Percentiles rank a stretch among this genome's conserved stretches.
These are phyloP conservation scores for Spinus pinus DNA, from an alignment of 2,797 vertebrate species.

Conservation along the genomic window DNA sequence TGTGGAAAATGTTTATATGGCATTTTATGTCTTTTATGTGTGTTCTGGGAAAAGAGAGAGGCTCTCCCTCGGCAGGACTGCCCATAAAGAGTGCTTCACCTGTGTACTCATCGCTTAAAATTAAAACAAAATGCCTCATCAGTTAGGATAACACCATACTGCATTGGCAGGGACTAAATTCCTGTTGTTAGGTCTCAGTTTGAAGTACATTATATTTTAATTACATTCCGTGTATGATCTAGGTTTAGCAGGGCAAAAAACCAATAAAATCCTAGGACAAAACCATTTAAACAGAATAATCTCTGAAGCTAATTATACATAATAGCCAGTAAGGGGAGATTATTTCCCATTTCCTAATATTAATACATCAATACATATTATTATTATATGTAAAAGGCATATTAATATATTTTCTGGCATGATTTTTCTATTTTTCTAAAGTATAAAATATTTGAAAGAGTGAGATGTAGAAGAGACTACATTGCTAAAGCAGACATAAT, in stretches of 20 bases:
- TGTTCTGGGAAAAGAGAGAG: not conserved
- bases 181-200: constrained; percentile 49
- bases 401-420: not conserved
- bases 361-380: not conserved
- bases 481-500: not conserved
- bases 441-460: not conserved
- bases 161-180: constrained; percentile 12
- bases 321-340: constrained; percentile 14
- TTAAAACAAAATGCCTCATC: constrained; percentile 44
- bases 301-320: constrained; percentile 40
- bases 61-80: not conserved
- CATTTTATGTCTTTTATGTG: not conserved
- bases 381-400: not conserved
- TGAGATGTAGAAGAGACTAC: not conserved
- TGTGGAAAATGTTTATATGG: constrained; percentile 3
- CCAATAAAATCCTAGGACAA: constrained; percentile 55
- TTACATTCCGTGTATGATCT: constrained; percentile 7
- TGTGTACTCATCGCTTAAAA: not conserved
- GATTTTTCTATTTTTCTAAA: constrained; percentile 23
- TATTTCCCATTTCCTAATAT: constrained; percentile 30
- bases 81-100: constrained; percentile 11
- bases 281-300: constrained; percentile 47
- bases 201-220: constrained; percentile 58
- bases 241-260: constrained; percentile 35
- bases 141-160: not conserved